These are phyloP conservation scores for Onychomys leucogaster DNA, from an alignment of 2,797 vertebrate genomes.

Conservation along the genomic window DNA sequence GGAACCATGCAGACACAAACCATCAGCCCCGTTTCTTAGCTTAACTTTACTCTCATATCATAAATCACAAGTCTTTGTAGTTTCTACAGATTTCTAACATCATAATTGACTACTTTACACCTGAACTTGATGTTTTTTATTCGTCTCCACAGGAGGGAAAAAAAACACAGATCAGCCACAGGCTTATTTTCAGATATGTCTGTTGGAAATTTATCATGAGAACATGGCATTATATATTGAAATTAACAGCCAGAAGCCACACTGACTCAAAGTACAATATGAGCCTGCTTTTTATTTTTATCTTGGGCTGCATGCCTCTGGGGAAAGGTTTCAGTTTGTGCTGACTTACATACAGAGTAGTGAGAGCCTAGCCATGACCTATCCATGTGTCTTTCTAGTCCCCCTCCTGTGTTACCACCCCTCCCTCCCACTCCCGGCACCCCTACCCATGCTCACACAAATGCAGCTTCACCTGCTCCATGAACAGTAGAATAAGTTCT, in stretches of 20 bases:
- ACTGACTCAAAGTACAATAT: not conserved
- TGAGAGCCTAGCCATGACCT: not conserved
- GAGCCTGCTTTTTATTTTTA: conserved; percentile 36
- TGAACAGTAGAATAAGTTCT: not conserved
- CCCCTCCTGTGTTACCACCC: not conserved
- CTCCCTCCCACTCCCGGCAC: not conserved
- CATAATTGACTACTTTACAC: conserved; percentile 60
- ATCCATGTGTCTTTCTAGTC: too few relatives aligned
- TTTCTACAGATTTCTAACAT: conserved; percentile 64
- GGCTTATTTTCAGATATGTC: conserved; percentile 71
- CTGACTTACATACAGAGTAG: not conserved
- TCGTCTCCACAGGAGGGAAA: conserved; percentile 63
- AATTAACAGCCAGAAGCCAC: conserved; percentile 65
- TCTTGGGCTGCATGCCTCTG: not conserved
- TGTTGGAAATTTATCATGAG: conserved; percentile 66
- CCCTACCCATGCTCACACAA: not conserved
- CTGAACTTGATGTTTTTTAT: conserved; percentile 74
- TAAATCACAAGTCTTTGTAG: conserved; percentile 51
- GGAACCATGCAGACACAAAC: not conserved
- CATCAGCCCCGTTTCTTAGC: not conserved
- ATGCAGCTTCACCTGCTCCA: not conserved
- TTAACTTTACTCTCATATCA: conserved; percentile 34
- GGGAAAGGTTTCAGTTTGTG: not conserved
- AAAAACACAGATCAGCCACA: conserved; percentile 35
- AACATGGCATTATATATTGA: conserved; percentile 35